phyloP scores from a whole-genome alignment of 2,888 invertebrate species.

The Caenorhabditis drosophilae region DNA sequence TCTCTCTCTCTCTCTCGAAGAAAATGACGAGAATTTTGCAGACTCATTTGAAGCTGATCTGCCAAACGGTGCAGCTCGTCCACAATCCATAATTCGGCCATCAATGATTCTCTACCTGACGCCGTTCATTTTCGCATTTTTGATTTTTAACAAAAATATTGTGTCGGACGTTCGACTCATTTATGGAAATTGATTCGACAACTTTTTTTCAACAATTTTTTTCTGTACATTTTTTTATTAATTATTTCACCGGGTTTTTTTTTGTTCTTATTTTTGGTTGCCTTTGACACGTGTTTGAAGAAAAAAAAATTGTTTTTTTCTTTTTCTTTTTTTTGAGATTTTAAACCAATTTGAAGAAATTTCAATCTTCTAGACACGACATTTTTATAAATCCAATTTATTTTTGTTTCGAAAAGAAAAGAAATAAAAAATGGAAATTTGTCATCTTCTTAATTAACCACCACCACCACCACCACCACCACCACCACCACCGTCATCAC shows the following conservation, averaged over 20 bases:
- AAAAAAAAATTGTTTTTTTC: background rate
- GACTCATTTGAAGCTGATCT: background rate
- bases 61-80: slow-evolving; percentile 31
- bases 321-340: background rate
- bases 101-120: slow-evolving; percentile 31
- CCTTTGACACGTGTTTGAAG: too few species aligned
- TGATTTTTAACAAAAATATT: slow-evolving; percentile 27
- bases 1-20: too few species aligned
- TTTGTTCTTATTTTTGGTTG: too few species aligned
- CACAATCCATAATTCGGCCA: slow-evolving; percentile 32
- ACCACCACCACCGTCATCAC: too few species aligned
- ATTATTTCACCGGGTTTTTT: too few species aligned
- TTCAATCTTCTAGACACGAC: background rate
- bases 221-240: slow-evolving; percentile 31
- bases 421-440: too few species aligned
- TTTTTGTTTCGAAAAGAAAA: too few species aligned
- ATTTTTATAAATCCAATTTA: background rate
- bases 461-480: too few species aligned
- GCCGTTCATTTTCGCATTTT: slow-evolving; percentile 19
- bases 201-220: background rate
- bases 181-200: slow-evolving; percentile 22
- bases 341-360: background rate
- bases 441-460: too few species aligned
- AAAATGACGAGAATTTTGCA: too few species aligned
- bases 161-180: slow-evolving; percentile 21